These are phyloP conservation scores for Trachops cirrhosus DNA, from an alignment of 2,797 vertebrate genomes.

Conservation along the genomic window DNA sequence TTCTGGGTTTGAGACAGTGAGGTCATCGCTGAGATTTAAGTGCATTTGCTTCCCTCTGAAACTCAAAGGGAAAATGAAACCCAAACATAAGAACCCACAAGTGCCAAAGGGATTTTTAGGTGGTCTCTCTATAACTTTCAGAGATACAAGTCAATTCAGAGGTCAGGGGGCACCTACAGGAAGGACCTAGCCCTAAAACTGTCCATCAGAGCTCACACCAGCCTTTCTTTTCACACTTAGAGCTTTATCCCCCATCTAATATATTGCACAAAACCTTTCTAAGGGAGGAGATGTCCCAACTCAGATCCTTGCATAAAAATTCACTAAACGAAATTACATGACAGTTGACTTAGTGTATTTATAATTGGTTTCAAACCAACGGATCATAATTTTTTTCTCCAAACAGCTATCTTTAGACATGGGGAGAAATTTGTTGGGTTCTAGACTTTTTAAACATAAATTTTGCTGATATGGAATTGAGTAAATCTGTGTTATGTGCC, in stretches of 20 bases:
- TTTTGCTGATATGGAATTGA: conserved; percentile 83
- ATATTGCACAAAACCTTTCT: conserved; percentile 76
- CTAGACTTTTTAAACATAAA: conserved; percentile 82
- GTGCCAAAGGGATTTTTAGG: background rate
- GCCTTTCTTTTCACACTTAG: background rate
- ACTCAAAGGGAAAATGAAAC: conserved; percentile 2
- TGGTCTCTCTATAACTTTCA: background rate
- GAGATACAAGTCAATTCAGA: background rate
- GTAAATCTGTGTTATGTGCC: conserved; percentile 85
- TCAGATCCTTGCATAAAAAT: conserved; percentile 60
- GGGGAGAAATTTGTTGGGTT: conserved; percentile 69
- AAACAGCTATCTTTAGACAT: conserved; percentile 85
- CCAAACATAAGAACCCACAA: background rate
- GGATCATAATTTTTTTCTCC: conserved; percentile 79
- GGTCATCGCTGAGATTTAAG: background rate
- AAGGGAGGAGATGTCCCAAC: conserved; percentile 40
- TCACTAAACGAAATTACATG: conserved; percentile 32
- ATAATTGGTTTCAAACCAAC: conserved; percentile 74
- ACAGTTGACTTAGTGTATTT: conserved; percentile 66
- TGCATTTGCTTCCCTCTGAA: background rate
- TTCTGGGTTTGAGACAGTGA: conserved; percentile 22
- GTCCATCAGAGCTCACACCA: conserved; percentile 8
- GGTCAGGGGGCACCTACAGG: background rate
- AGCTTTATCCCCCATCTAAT: conserved; percentile 60
- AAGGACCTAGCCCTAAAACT: background rate